Evolutionary conservation across 2,797 vertebrate species (phyloP).

Genomic region (Myioborus melanocephalus): DNA sequence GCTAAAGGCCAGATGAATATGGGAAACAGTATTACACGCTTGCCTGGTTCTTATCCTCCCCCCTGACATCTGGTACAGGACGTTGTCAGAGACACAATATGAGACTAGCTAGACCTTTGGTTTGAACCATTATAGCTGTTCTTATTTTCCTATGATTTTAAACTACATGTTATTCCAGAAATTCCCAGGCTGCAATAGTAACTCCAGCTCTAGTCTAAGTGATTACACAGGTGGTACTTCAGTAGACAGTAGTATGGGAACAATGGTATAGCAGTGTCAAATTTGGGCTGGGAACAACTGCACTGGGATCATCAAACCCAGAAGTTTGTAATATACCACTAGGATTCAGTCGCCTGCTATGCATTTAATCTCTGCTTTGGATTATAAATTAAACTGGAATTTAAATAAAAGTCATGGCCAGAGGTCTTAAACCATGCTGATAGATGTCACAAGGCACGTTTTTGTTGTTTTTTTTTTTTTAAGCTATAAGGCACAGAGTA

Average conservation of each 20-base stretch:
- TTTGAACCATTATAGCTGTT: constrained; percentile 5
- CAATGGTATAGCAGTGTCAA: constrained; percentile 21
- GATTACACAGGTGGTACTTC: constrained; percentile 43
- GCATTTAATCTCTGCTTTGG: constrained; percentile 61
- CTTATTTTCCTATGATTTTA: constrained; percentile 10
- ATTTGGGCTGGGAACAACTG: constrained; percentile 39
- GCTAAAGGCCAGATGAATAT: neutral
- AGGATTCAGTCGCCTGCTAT: constrained; percentile 26
- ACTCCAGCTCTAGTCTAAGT: neutral
- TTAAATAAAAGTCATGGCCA: constrained; percentile 49
- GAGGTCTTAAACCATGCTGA: constrained; percentile 41
- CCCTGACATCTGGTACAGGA: neutral
- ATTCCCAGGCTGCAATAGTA: constrained; percentile 15
- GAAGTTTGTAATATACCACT: neutral
- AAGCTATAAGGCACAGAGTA: constrained; percentile 14
- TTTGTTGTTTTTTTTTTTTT: neutral
- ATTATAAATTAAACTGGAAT: constrained; percentile 61
- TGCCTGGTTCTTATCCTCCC: constrained; percentile 7
- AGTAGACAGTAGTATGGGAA: constrained; percentile 23
- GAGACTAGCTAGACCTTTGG: neutral
- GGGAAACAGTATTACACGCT: neutral
- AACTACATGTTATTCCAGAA: constrained; percentile 68
- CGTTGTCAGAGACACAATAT: neutral
- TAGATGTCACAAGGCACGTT: constrained; percentile 37
- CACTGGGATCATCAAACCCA: constrained; percentile 18